Evolutionary conservation across 2,888 invertebrate genomes (phyloP).

Genomic region (Netelia fuscicornis): DNA sequence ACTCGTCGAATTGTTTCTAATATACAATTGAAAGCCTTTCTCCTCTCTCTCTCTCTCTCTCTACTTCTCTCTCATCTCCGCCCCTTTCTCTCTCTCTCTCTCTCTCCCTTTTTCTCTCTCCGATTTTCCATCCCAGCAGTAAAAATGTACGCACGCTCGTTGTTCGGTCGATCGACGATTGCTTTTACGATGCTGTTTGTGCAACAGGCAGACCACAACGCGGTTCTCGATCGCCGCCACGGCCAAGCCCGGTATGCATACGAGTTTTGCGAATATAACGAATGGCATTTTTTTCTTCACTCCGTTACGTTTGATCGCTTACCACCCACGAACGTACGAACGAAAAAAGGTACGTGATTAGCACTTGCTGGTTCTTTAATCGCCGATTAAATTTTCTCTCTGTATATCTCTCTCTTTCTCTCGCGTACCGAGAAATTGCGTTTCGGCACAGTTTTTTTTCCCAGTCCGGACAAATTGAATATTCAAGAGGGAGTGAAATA

Average conservation of each 20-base stretch:
- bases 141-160: slow-evolving; percentile 16
- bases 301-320: slow-evolving; percentile 36
- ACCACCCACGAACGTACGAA: slow-evolving; percentile 26
- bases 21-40: slow-evolving; percentile 56
- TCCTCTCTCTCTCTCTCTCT: not conserved
- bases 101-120: not conserved
- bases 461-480: slow-evolving; percentile 17
- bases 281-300: slow-evolving; percentile 32
- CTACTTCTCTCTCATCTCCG: too few relatives aligned
- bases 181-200: slow-evolving; percentile 65
- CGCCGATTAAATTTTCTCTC: slow-evolving; percentile 35
- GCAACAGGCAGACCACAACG: slow-evolving; percentile 56
- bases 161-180: slow-evolving; percentile 61
- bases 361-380: slow-evolving; percentile 34
- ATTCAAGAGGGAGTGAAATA: not conserved
- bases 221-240: slow-evolving; percentile 42
- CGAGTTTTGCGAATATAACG: slow-evolving; percentile 48
- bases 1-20: slow-evolving; percentile 55
- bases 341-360: slow-evolving; percentile 37
- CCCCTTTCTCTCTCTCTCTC: not conserved
- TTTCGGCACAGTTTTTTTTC: slow-evolving; percentile 20
- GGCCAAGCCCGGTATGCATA: slow-evolving; percentile 41
- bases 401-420: too few relatives aligned
- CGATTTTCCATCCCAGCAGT: not conserved
- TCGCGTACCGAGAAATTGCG: slow-evolving; percentile 23